Evolutionary conservation across 2,888 invertebrate species (phyloP).

Genomic region (Furcula furcula): DNA sequence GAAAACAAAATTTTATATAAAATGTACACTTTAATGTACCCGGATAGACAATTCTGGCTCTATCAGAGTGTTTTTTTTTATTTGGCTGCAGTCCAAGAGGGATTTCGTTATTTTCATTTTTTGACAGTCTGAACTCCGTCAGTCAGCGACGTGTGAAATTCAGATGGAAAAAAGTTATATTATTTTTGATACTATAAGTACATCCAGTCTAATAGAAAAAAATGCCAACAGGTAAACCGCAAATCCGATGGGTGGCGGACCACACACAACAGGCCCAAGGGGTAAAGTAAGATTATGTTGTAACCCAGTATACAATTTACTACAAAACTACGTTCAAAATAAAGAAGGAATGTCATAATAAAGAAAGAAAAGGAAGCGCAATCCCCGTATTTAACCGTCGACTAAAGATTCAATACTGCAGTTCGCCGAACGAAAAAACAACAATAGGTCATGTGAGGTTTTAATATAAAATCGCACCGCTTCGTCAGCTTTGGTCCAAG

Average conservation of each 20-base stretch:
- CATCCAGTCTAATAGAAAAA: too few relatives aligned
- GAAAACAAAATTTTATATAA: too few relatives aligned
- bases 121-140: constrained; percentile 7
- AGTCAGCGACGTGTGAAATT: not conserved
- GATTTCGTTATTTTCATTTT: constrained; percentile 12
- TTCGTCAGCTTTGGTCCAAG: constrained; percentile 16
- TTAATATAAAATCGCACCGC: constrained; percentile 37
- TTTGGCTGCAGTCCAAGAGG: constrained; percentile 19
- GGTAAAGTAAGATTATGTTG: too few relatives aligned
- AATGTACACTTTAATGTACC: too few relatives aligned
- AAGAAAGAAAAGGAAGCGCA: not conserved
- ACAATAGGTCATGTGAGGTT: constrained; percentile 35
- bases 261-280: too few relatives aligned
- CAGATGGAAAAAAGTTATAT: too few relatives aligned
- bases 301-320: too few relatives aligned
- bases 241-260: too few relatives aligned
- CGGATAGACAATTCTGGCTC: constrained; percentile 16
- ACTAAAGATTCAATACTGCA: constrained; percentile 26
- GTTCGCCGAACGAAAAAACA: constrained; percentile 24
- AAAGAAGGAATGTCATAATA: too few relatives aligned
- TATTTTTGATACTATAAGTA: too few relatives aligned
- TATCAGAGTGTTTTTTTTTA: constrained; percentile 13
- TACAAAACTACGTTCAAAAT: too few relatives aligned
- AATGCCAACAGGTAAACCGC: too few relatives aligned
- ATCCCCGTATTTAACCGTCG: constrained; percentile 4